Evolutionary conservation across 2,888 invertebrate species (phyloP).

Genomic region (Pimpla rufipes): DNA sequence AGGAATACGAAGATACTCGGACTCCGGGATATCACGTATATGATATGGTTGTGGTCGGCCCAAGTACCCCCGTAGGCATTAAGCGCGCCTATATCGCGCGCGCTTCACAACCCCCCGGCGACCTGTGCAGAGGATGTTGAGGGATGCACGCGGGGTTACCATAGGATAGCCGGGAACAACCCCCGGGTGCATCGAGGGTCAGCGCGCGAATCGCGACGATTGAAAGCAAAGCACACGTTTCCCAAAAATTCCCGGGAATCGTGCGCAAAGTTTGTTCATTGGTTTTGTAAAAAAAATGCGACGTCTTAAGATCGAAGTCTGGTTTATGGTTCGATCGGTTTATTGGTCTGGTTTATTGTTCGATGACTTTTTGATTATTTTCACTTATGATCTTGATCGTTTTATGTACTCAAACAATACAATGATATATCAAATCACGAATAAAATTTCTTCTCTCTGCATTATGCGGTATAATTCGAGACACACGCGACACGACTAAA

Average conservation of each 20-base stretch:
- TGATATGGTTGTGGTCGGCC: constrained; percentile 29
- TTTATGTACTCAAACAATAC: too few species aligned
- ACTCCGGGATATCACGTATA: constrained; percentile 14
- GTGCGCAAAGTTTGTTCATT: neutral
- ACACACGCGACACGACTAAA: too few species aligned
- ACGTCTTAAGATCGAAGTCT: too few species aligned
- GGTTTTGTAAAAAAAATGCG: neutral
- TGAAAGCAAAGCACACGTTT: neutral
- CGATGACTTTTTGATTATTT: too few species aligned
- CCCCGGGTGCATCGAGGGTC: constrained; percentile 18
- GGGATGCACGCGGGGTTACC: constrained; percentile 13
- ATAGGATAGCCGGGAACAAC: constrained; percentile 31
- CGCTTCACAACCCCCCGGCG: neutral
- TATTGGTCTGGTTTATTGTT: too few species aligned
- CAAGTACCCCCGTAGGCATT: constrained; percentile 56
- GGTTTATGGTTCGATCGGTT: too few species aligned
- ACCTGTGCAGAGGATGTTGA: constrained; percentile 16
- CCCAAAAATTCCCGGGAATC: neutral
- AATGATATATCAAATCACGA: too few species aligned
- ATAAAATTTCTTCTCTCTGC: too few species aligned
- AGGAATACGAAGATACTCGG: constrained; percentile 46
- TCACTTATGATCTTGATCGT: too few species aligned
- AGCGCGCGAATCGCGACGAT: neutral
- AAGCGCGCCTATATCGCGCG: constrained; percentile 31
- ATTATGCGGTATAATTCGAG: too few species aligned